phyloP scores from a whole-genome alignment of 2,797 vertebrate species.

The Cuculus canorus region DNA sequence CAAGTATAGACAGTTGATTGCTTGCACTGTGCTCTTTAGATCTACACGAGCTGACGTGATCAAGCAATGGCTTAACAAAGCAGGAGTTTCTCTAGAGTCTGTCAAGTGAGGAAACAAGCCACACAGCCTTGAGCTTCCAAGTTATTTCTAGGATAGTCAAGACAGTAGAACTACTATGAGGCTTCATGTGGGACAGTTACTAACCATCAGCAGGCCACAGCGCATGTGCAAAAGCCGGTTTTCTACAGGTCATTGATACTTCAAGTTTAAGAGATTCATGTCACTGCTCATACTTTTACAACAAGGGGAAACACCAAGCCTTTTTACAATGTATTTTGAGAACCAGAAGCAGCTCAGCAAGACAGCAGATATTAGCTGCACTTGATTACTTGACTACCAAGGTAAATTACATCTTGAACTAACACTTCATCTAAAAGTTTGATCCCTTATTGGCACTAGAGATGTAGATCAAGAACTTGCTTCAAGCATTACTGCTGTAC shows the following conservation, averaged over 20 bases:
- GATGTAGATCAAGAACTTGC: neutral
- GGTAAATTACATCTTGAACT: neutral
- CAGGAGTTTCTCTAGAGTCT: neutral
- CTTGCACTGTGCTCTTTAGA: neutral
- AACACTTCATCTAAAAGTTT: neutral
- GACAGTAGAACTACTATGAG: neutral
- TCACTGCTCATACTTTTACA: slow-evolving; percentile 56
- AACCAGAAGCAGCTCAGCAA: neutral
- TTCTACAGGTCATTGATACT: slow-evolving; percentile 40
- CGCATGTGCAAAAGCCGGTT: slow-evolving; percentile 17
- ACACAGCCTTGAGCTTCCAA: neutral
- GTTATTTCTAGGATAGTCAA: neutral
- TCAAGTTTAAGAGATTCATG: slow-evolving; percentile 52
- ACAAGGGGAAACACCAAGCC: slow-evolving; percentile 54
- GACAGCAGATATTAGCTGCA: neutral
- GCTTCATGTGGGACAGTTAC: neutral
- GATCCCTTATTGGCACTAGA: neutral
- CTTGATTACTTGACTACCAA: neutral
- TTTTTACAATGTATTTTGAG: slow-evolving; percentile 40
- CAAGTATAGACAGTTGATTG: neutral
- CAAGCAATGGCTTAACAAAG: neutral
- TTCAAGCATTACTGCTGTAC: neutral
- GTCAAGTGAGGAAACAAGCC: neutral
- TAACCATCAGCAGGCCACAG: neutral
- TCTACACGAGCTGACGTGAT: neutral